Evolutionary conservation across 2,797 vertebrate species (phyloP), one percentile per base, ranked within the genome.

Genomic region (Monodelphis domestica): DNA sequence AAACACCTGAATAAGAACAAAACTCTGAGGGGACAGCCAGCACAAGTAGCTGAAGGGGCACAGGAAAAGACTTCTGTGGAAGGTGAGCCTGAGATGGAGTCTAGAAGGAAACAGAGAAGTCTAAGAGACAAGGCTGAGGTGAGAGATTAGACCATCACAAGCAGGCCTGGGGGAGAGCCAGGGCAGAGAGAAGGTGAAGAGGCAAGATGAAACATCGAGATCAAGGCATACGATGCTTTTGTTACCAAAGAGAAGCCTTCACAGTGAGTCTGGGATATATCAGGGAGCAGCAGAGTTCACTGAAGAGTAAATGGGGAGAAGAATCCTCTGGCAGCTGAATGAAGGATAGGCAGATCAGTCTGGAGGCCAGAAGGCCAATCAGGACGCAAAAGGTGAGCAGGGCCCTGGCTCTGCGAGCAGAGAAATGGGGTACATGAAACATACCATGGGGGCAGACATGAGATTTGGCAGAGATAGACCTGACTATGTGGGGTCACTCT

Each of bases 91-190:
- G 2, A 24, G n/a, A n/a, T 17, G n/a, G 33, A 78, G 63, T 1
- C 15, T 38, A 21, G 33, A 17, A 70, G 70, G 59, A 70, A 70
- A 70, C 5, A 38, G 33, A 5, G 30, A 70, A 38, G 21, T n/a
- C 33, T 6, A n/a, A 38, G n/a, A n/a, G n/a, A n/a, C n/a, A 1
- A 15, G 33, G 1, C 1, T n/a, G 11, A 17, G 15, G 5, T 17
- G 0, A 78, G 63, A 38, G 78, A 63, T 78, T n/a, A 33, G 29
- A 57, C 30, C 10, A 78, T 45, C 24, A 63, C n/a, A 10, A n/a
- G n/a, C n/a, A n/a, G 6, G 63, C 7, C n/a, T 21, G 6, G 12
- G 3, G 30, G 28, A 11, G 29, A 12, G 56, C 11, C 5, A 5
- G 54, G 54, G 54, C 21, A 54, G 54, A 54, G 54, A 54, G 54